These are phyloP conservation scores for Sylvilagus floridanus DNA, from an alignment of 2,797 vertebrate species.

Conservation along the genomic window DNA sequence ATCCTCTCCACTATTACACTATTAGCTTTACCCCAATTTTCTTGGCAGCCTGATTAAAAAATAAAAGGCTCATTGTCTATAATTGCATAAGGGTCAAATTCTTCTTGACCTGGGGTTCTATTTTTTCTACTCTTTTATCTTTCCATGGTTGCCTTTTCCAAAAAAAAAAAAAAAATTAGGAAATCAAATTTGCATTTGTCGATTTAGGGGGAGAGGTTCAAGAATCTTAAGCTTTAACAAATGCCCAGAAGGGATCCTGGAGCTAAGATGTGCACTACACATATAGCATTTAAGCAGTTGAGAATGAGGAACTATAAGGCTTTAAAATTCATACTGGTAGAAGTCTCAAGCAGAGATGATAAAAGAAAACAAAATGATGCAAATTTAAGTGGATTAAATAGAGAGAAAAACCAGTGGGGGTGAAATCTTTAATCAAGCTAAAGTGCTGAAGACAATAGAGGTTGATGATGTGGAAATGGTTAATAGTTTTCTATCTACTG, in stretches of 20 bases:
- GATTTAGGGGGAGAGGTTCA: background rate
- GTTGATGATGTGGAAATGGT: slow-evolving; percentile 63
- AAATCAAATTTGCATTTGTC: slow-evolving; percentile 40
- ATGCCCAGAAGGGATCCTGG: slow-evolving; percentile 37
- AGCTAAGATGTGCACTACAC: slow-evolving; percentile 48
- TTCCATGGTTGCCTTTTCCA: background rate
- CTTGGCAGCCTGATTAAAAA: background rate
- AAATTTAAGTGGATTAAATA: slow-evolving; percentile 77
- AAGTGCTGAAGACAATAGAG: slow-evolving; percentile 57
- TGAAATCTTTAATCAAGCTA: slow-evolving; percentile 64
- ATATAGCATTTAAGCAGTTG: slow-evolving; percentile 66
- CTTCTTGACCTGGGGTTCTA: background rate
- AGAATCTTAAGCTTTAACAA: slow-evolving; percentile 34
- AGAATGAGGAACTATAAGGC: slow-evolving; percentile 59
- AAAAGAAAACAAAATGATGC: slow-evolving; percentile 76
- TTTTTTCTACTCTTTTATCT: background rate
- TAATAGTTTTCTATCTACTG: slow-evolving; percentile 66
- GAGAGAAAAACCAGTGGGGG: slow-evolving; percentile 49
- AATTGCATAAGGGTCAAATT: background rate
- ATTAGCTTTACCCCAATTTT: background rate
- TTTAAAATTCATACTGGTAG: slow-evolving; percentile 72
- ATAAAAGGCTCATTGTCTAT: background rate
- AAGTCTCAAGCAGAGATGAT: slow-evolving; percentile 56
- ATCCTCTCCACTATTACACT: background rate
- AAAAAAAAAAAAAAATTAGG: background rate